These are phyloP conservation scores for Tympanuchus pallidicinctus DNA, from an alignment of 2,113 vertebrate genomes.

Conservation along the genomic window DNA sequence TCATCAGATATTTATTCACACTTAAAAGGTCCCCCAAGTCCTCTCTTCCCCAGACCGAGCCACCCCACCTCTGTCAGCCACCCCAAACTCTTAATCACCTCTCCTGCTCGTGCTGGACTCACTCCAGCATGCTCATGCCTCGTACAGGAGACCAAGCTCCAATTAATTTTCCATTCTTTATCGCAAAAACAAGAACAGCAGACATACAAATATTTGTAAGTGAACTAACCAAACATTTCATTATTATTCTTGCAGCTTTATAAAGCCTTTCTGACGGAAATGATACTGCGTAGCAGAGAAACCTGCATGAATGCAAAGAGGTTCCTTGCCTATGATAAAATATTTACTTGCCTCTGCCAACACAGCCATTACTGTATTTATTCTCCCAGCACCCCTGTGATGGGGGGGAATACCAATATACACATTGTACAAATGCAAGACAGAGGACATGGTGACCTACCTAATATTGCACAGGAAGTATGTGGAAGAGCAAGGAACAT, in stretches of 20 bases:
- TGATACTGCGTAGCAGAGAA: background rate
- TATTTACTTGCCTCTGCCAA: conserved; percentile 33
- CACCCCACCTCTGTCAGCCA: background rate
- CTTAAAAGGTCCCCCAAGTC: background rate
- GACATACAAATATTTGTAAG: background rate
- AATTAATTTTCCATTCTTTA: background rate
- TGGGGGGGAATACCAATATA: conserved; percentile 25
- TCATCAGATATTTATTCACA: background rate
- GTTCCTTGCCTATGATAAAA: conserved; percentile 31
- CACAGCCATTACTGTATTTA: conserved; percentile 45
- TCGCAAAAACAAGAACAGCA: background rate
- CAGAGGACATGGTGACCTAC: conserved; percentile 17
- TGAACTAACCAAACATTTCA: background rate
- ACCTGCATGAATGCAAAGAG: background rate
- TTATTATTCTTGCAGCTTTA: background rate
- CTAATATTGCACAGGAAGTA: background rate
- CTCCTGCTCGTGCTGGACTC: background rate
- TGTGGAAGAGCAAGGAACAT: background rate
- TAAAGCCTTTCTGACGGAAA: background rate
- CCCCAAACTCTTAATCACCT: background rate
- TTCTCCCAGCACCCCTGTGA: conserved; percentile 26
- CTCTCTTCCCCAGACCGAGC: background rate
- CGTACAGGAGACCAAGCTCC: background rate
- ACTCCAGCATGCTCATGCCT: background rate
- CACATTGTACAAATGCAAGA: conserved; percentile 19